Evolutionary conservation across 2,113 vertebrate genomes (phyloP), one percentile per base, ranked within the genome.

Genomic region (Eudyptes chrysolophus): DNA sequence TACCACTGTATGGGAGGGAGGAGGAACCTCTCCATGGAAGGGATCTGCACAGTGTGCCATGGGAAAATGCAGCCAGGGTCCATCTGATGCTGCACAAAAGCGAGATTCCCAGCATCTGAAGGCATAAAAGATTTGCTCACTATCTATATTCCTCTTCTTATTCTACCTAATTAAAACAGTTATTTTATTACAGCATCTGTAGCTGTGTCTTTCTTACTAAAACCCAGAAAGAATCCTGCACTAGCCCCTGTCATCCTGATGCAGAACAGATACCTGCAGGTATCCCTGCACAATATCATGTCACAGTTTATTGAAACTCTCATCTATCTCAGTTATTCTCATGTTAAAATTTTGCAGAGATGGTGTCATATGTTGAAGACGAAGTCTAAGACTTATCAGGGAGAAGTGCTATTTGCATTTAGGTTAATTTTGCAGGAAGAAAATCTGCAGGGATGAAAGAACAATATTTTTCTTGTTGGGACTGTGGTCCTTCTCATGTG

Each of bases 71-170:
- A 78, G 11, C 40, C 44, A 77, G 29, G 9, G 4, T 65, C 62
- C 40, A 17, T 54, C 26, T 2, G 3, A 13, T 19, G 62, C 40
- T 87, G 24, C 36, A 21, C 2, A 4, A 65, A 68, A 69, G 9
- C 0, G 1, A 6, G 29, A 68, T 74, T 17, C 13, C 2, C 0
- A 1, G 44, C 12, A 70, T 36, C 26, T 2, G 1, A 84, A 81
- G 20, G 7, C 11, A 26, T 3, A 0, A 17, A 75, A 70, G 51
- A 36, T 69, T 78, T 82, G 10, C 40, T 87, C 5, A 4, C 4
- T 61, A 15, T 42, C 49, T 74, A 5, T 51, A 48, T 38, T 58
- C 9, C 16, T 85, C 16, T 32, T 85, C 81, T 75, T n/a, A 71
- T 40, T 83, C 42, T 17, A 54, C 24, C 6, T 78, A 49, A 94